Conservation (phyloP, 30 jellyfish, hydroid and myxozoan genomes). For the Mastigias papua region DNA sequence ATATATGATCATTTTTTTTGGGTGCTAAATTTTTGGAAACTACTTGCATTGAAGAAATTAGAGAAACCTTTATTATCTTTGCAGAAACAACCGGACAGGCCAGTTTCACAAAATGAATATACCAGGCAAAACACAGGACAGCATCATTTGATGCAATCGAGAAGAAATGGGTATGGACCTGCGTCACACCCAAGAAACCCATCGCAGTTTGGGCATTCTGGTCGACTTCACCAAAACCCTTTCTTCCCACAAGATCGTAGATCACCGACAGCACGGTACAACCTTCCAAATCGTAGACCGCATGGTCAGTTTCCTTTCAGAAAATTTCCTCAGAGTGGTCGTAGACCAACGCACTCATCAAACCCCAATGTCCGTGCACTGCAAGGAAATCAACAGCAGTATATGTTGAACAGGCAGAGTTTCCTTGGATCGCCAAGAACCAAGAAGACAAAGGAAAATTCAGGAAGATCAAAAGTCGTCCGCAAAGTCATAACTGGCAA, state of each 20-base stretch:
- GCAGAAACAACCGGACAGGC: neutral
- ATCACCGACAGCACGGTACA: neutral
- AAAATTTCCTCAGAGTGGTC: slow-evolving; percentile 13
- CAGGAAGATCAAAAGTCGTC: neutral
- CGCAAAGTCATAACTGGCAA: slow-evolving; percentile 17
- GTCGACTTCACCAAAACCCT: slow-evolving; percentile 1
- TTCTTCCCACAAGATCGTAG: neutral
- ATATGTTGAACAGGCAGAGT: neutral
- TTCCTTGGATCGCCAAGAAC: neutral
- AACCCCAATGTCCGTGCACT: neutral
- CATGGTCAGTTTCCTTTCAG: too few species aligned
- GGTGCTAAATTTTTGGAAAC: too few species aligned
- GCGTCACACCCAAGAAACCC: neutral
- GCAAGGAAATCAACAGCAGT: neutral
- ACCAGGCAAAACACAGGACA: neutral
- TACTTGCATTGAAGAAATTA: too few species aligned
- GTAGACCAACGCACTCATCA: neutral
- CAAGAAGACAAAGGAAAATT: neutral
- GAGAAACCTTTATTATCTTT: neutral
- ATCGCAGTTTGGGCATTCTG: neutral
- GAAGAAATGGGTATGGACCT: neutral
- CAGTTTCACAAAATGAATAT: neutral
- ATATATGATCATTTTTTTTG: too few species aligned
- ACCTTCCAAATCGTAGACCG: neutral
- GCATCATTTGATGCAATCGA: neutral